Conservation (phyloP, 1,140 invertebrate genomes). For the Chironomus tepperi region DNA sequence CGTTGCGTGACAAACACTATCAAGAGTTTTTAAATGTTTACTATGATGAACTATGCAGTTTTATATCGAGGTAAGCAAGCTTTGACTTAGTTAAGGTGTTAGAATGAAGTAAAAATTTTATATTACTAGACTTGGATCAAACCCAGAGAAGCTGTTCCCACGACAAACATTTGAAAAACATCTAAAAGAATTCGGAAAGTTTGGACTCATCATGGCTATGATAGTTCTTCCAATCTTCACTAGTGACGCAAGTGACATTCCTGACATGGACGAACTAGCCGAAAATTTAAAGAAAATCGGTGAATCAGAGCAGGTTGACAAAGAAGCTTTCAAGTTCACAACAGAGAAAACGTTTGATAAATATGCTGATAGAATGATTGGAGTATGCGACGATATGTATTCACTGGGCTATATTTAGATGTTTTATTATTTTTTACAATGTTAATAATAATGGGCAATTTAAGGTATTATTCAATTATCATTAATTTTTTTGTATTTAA, state of each 20-base stretch:
- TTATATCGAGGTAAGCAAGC: constrained; percentile 29
- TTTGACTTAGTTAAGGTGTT: too few relatives aligned
- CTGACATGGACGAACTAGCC: constrained; percentile 32
- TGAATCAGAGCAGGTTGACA: not conserved
- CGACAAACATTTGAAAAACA: constrained; percentile 30
- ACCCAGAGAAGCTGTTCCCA: constrained; percentile 41
- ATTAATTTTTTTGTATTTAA: too few relatives aligned
- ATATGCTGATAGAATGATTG: not conserved
- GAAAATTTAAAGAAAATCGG: constrained; percentile 25
- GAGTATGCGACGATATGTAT: not conserved
- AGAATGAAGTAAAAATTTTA: too few relatives aligned
- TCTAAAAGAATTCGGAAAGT: constrained; percentile 29
- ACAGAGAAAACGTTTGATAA: not conserved
- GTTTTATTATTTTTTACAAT: not conserved
- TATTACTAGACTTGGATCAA: constrained; percentile 34
- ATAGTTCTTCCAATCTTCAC: constrained; percentile 33
- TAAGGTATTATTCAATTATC: too few relatives aligned
- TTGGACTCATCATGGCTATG: constrained; percentile 29
- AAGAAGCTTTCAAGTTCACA: not conserved
- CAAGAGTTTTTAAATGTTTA: constrained; percentile 41
- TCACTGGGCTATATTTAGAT: not conserved
- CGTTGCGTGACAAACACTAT: constrained; percentile 39
- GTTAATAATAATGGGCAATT: too few relatives aligned
- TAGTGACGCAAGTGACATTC: constrained; percentile 30
- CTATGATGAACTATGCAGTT: constrained; percentile 35